These are phyloP conservation scores for Dryobota labecula DNA, from an alignment of 2,888 invertebrate genomes.

Conservation along the genomic window DNA sequence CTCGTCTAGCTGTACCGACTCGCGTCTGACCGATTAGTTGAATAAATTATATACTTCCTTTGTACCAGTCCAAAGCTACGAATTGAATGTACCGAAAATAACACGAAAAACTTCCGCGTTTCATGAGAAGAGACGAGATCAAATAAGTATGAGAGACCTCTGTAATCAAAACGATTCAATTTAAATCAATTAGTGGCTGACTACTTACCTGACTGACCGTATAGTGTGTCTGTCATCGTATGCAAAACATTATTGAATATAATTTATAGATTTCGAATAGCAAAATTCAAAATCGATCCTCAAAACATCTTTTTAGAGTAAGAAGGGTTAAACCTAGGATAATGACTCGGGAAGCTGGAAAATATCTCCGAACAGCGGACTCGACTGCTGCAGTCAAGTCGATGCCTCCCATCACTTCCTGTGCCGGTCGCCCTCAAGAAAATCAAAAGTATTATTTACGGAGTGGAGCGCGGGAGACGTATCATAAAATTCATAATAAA, in stretches of 20 bases:
- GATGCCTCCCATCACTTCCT: constrained; percentile 55
- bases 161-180: constrained; percentile 46
- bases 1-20: background rate
- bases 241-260: background rate
- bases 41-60: constrained; percentile 43
- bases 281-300: background rate
- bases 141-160: constrained; percentile 31
- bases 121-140: constrained; percentile 9
- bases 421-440: constrained; percentile 63
- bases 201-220: constrained; percentile 34
- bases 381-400: constrained; percentile 30
- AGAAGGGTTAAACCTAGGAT: background rate
- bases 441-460: constrained; percentile 85
- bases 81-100: constrained; percentile 29
- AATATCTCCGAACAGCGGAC: background rate
- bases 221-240: constrained; percentile 18
- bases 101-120: constrained; percentile 12
- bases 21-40: constrained; percentile 23
- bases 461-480: constrained; percentile 79
- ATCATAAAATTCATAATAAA: constrained; percentile 87
- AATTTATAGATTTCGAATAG: background rate
- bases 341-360: constrained; percentile 8
- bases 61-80: constrained; percentile 4
- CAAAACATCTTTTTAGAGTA: background rate
- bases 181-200: constrained; percentile 33